Percentiles rank a stretch among this genome's conserved stretches.
These are phyloP conservation scores for Tiaroga cobitis DNA, from an alignment of 2,797 vertebrate genomes.

Conservation along the genomic window DNA sequence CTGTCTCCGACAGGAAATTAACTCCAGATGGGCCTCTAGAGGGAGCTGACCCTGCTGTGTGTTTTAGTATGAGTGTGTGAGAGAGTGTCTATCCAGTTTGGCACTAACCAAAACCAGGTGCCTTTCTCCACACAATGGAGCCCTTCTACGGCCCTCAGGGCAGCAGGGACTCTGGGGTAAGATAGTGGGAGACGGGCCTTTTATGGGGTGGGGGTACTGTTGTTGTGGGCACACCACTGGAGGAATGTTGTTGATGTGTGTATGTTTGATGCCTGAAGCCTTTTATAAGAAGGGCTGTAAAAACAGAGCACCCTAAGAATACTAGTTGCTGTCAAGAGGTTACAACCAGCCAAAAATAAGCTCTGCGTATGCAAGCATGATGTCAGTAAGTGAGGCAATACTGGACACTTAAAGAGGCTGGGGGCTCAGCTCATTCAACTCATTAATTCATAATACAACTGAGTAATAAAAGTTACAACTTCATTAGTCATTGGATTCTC, in stretches of 20 bases:
- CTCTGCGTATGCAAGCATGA: slow-evolving; percentile 4
- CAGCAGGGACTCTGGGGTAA: slow-evolving; percentile 45
- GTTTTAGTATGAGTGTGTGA: slow-evolving; percentile 60
- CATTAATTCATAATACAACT: neutral
- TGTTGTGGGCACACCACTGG: slow-evolving; percentile 37
- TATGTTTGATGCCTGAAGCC: slow-evolving; percentile 34
- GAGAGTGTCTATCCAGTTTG: slow-evolving; percentile 54
- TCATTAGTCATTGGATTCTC: neutral
- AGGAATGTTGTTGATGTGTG: slow-evolving; percentile 32
- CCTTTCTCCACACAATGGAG: slow-evolving; percentile 56
- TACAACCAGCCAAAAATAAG: slow-evolving; percentile 33
- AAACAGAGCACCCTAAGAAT: slow-evolving; percentile 39
- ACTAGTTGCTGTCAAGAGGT: slow-evolving; percentile 21
- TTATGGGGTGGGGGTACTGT: slow-evolving; percentile 36
- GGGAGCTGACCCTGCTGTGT: slow-evolving; percentile 78
- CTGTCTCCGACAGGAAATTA: slow-evolving; percentile 81
- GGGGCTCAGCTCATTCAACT: neutral
- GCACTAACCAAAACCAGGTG: slow-evolving; percentile 63
- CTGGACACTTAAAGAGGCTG: neutral
- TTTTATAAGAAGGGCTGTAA: slow-evolving; percentile 40
- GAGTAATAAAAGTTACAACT: neutral
- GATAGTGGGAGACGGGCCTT: slow-evolving; percentile 33
- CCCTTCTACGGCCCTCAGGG: slow-evolving; percentile 58
- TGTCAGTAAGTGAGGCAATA: slow-evolving; percentile 14
- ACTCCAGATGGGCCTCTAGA: slow-evolving; percentile 83